phyloP scores from a whole-genome alignment of 2,113 vertebrate species.

The Heterochromis multidens region DNA sequence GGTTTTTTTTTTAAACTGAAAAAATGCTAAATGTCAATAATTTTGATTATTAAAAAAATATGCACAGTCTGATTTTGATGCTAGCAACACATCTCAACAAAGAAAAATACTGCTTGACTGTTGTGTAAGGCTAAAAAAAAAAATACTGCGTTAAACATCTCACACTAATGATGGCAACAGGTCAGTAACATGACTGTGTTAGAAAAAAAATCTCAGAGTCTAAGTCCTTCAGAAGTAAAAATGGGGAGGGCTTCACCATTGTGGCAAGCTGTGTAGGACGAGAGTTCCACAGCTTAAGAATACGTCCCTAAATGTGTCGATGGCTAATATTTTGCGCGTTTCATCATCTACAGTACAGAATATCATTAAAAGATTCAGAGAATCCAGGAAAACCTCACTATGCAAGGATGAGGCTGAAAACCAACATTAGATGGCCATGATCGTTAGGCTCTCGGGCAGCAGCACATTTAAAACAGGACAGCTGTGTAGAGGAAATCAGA shows the following conservation, averaged over 20 bases:
- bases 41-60: not conserved
- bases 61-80: not conserved
- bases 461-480: not conserved
- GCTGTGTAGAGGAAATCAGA: not conserved
- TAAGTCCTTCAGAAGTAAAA: not conserved
- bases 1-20: not conserved
- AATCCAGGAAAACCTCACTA: not conserved
- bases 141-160: not conserved
- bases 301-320: not conserved
- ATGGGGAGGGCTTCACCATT: not conserved
- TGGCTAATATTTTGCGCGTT: not conserved
- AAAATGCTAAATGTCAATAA: not conserved
- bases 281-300: not conserved
- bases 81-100: not conserved
- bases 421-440: not conserved
- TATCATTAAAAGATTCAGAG: not conserved
- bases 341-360: not conserved
- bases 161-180: not conserved
- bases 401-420: not conserved
- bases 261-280: not conserved
- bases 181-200: not conserved
- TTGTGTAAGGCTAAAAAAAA: not conserved
- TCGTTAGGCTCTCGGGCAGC: not conserved
- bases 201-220: not conserved
- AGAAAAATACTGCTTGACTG: too few species aligned